phyloP scores from a whole-genome alignment of 2,888 invertebrate genomes.

The Autographa pulchrina region DNA sequence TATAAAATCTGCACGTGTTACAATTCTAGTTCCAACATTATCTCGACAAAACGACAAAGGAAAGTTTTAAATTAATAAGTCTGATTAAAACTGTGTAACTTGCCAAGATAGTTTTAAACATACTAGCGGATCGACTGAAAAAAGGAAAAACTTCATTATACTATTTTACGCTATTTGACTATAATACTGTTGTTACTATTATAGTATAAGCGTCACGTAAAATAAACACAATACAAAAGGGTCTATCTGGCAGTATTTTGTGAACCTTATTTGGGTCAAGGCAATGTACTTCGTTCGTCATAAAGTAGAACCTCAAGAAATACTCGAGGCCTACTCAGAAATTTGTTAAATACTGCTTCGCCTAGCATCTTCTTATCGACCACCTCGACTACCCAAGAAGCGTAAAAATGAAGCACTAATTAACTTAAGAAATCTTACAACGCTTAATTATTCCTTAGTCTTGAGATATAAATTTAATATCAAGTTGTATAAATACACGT shows the following conservation, averaged over 20 bases:
- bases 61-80: slow-evolving; percentile 4
- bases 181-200: too few species aligned
- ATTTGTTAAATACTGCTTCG: neutral
- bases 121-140: neutral
- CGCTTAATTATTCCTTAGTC: slow-evolving; percentile 37
- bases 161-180: neutral
- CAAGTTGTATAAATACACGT: slow-evolving; percentile 44
- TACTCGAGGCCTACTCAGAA: slow-evolving; percentile 4
- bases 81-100: slow-evolving; percentile 4
- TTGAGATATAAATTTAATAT: slow-evolving; percentile 3
- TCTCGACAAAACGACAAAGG: slow-evolving; percentile 4
- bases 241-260: neutral
- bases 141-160: neutral
- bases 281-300: neutral
- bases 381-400: neutral
- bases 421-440: slow-evolving; percentile 21
- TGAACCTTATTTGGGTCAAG: neutral
- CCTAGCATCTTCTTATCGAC: slow-evolving; percentile 4
- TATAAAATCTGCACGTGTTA: neutral
- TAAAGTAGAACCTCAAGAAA: neutral
- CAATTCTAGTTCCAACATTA: slow-evolving; percentile 1
- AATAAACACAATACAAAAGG: neutral
- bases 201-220: neutral
- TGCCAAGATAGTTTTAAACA: slow-evolving; percentile 1
- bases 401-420: neutral